phyloP scores from a whole-genome alignment of 2,797 vertebrate genomes.

The Liparis tanakae region DNA sequence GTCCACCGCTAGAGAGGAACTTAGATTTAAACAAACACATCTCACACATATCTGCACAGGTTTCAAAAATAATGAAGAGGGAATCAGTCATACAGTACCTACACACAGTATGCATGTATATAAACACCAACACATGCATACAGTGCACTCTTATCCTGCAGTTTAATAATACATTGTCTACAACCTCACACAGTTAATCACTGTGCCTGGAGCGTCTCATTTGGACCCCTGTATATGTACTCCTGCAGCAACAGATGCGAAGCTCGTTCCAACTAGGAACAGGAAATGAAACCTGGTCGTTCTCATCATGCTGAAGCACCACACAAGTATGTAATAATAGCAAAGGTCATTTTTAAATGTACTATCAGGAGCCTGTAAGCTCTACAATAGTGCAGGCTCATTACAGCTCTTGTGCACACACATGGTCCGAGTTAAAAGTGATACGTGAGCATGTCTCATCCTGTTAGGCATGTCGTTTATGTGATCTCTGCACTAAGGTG shows the following conservation, averaged over 20 bases:
- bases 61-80: neutral
- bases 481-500: constrained; percentile 12
- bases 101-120: neutral
- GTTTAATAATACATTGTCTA: constrained; percentile 11
- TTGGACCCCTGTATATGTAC: constrained; percentile 25
- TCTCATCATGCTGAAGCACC: constrained; percentile 47
- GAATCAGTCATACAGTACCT: neutral
- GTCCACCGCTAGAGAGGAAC: constrained; percentile 32
- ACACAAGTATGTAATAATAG: constrained; percentile 47
- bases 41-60: constrained; percentile 1
- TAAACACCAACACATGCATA: constrained; percentile 10
- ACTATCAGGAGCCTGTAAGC: constrained; percentile 36
- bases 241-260: constrained; percentile 39
- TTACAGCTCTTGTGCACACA: constrained; percentile 30
- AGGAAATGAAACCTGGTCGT: constrained; percentile 67
- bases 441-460: constrained; percentile 62
- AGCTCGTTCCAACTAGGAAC: constrained; percentile 44
- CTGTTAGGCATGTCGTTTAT: constrained; percentile 59
- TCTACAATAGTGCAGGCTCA: constrained; percentile 16
- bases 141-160: neutral
- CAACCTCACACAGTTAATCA: constrained; percentile 18
- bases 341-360: constrained; percentile 31
- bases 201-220: neutral
- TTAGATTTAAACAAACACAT: constrained; percentile 31
- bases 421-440: constrained; percentile 39